Conservation (phyloP, 1,140 invertebrate genomes). For the Centruroides sculpturatus region DNA sequence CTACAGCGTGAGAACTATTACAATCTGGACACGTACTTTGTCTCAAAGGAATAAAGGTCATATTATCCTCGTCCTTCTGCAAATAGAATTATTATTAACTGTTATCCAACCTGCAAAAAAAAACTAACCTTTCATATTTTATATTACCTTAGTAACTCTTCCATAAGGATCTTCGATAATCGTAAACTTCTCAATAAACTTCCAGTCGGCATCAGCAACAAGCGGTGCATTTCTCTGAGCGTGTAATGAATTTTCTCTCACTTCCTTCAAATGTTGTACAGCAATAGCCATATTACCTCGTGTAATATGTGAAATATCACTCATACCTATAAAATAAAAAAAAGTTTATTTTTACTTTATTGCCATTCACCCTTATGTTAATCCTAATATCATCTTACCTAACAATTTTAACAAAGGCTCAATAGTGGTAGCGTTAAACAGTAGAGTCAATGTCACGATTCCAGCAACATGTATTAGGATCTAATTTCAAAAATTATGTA, state of each 20-base stretch:
- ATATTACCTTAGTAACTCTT: constrained; percentile 9
- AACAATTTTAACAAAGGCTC: constrained; percentile 25
- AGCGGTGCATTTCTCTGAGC: constrained; percentile 32
- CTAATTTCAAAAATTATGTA: too few relatives aligned
- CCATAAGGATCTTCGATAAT: constrained; percentile 21
- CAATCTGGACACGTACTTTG: neutral
- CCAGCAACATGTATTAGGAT: constrained; percentile 31
- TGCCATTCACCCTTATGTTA: neutral
- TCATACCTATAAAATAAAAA: constrained; percentile 24
- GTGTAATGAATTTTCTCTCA: constrained; percentile 23
- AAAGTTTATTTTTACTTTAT: neutral
- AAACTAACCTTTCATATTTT: too few relatives aligned
- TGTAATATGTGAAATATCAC: constrained; percentile 27
- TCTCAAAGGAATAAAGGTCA: too few relatives aligned
- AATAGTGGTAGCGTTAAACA: constrained; percentile 32
- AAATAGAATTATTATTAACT: too few relatives aligned
- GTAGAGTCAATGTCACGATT: constrained; percentile 30
- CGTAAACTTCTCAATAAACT: constrained; percentile 26
- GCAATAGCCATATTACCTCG: constrained; percentile 30
- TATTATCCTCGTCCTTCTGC: too few relatives aligned
- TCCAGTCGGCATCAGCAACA: constrained; percentile 33
- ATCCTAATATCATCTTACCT: constrained; percentile 19
- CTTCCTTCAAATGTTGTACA: constrained; percentile 24
- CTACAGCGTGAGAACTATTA: neutral
- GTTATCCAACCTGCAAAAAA: too few relatives aligned